Percentiles rank a stretch among this genome's conserved stretches.
Conservation (phyloP, 1,140 invertebrate genomes). For the Drosophila subpulchrella region DNA sequence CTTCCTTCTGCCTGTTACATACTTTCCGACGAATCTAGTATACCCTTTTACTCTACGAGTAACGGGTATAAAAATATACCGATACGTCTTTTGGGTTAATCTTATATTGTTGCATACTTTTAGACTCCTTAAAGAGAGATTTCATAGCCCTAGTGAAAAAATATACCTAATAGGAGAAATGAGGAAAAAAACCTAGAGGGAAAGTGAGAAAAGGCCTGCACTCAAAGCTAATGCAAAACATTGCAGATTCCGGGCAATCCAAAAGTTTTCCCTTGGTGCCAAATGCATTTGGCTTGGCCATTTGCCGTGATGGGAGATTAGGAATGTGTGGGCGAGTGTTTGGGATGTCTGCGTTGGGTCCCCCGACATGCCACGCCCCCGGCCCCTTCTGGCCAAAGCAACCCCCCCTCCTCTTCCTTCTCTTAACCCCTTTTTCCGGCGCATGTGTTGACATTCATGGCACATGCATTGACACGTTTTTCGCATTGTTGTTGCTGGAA, state of each 20-base stretch:
- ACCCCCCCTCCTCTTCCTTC: too few relatives aligned
- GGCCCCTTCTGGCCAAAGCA: not conserved
- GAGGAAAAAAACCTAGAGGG: not conserved
- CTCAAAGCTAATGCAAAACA: slow-evolving; percentile 16
- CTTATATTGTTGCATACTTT: too few relatives aligned
- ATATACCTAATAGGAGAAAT: not conserved
- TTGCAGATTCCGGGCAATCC: slow-evolving; percentile 17
- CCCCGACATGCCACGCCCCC: not conserved
- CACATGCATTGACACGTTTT: slow-evolving; percentile 55
- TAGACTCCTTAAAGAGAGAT: too few relatives aligned
- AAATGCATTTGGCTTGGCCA: slow-evolving; percentile 1
- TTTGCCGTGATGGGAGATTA: not conserved
- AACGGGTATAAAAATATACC: too few relatives aligned
- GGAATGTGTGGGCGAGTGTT: slow-evolving; percentile 1
- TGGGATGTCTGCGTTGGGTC: slow-evolving; percentile 10
- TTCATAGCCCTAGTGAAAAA: not conserved
- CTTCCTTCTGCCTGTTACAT: too few relatives aligned
- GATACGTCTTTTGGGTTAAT: too few relatives aligned
- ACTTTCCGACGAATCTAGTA: too few relatives aligned
- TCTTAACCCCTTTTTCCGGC: not conserved
- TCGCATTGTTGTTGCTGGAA: slow-evolving; percentile 34
- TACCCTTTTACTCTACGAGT: too few relatives aligned
- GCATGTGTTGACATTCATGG: slow-evolving; percentile 50
- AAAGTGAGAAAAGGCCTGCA: not conserved
- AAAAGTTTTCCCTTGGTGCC: slow-evolving; percentile 14